Conservation (phyloP, 2,888 invertebrate genomes). For the Acronicta leporina region DNA sequence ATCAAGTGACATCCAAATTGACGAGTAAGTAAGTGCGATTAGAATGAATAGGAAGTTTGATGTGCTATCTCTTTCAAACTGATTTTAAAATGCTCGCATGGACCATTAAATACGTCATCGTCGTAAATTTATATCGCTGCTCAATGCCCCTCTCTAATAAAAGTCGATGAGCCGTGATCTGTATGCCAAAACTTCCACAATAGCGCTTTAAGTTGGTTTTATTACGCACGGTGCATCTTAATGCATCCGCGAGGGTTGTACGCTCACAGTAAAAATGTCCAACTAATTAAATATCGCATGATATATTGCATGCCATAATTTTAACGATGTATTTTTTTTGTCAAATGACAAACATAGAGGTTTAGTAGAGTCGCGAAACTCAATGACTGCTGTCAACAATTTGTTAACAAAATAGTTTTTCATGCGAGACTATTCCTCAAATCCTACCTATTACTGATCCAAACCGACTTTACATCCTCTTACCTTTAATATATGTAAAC, state of each 20-base stretch:
- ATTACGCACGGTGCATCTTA: constrained; percentile 66
- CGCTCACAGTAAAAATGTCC: constrained; percentile 56
- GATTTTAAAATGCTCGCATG: constrained; percentile 79
- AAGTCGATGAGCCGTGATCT: constrained; percentile 86
- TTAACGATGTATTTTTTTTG: constrained; percentile 27
- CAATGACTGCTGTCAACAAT: background rate
- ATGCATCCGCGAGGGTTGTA: constrained; percentile 61
- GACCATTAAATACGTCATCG: constrained; percentile 84
- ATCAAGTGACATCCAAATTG: constrained; percentile 30
- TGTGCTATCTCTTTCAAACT: constrained; percentile 55
- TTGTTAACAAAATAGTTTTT: no score
- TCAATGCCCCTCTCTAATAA: constrained; percentile 77
- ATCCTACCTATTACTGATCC: no score
- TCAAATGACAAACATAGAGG: constrained; percentile 5
- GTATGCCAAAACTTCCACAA: constrained; percentile 84
- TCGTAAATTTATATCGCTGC: constrained; percentile 76
- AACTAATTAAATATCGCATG: constrained; percentile 55
- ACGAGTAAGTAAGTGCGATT: constrained; percentile 40
- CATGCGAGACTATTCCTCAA: no score
- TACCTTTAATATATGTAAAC: no score
- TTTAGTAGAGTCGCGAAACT: constrained; percentile 8
- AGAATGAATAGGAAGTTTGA: constrained; percentile 27
- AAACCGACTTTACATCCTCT: no score
- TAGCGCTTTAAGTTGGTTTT: constrained; percentile 75
- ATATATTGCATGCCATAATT: constrained; percentile 47